A percentile compares a stretch with the other conserved stretches of the same genome.
Conservation (phyloP, 1,140 invertebrate species). For the Theocolax elegans region DNA sequence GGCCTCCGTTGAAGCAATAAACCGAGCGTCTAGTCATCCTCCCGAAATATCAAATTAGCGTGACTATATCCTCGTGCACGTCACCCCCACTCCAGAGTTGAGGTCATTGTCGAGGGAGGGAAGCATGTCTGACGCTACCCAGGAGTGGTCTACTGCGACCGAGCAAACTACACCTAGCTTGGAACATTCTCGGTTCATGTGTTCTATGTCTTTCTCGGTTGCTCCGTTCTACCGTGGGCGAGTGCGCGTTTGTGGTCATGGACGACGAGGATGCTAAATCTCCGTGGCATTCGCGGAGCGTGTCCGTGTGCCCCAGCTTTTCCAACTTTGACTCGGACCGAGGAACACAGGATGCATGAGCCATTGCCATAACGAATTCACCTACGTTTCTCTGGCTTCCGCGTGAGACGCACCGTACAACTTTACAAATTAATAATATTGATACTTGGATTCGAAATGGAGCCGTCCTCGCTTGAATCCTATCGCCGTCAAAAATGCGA, state of each 20-base stretch:
- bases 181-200: background rate
- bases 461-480: no score
- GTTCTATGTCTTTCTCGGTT: background rate
- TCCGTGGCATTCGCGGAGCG: background rate
- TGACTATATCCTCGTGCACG: background rate
- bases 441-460: no score
- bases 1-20: slow-evolving; percentile 4
- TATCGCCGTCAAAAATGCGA: no score
- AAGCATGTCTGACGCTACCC: background rate
- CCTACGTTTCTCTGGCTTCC: no score
- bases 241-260: slow-evolving; percentile 4
- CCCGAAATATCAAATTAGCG: slow-evolving; percentile 18
- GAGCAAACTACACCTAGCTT: background rate
- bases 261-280: slow-evolving; percentile 19
- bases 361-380: slow-evolving; percentile 8
- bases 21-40: background rate
- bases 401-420: no score
- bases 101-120: background rate
- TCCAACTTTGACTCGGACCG: slow-evolving; percentile 4
- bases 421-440: no score
- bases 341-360: background rate
- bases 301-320: background rate
- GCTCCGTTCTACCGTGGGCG: background rate
- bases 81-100: background rate
- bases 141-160: background rate